Conservation (phyloP, 2,888 invertebrate genomes). For the Thymelicus lineola region DNA sequence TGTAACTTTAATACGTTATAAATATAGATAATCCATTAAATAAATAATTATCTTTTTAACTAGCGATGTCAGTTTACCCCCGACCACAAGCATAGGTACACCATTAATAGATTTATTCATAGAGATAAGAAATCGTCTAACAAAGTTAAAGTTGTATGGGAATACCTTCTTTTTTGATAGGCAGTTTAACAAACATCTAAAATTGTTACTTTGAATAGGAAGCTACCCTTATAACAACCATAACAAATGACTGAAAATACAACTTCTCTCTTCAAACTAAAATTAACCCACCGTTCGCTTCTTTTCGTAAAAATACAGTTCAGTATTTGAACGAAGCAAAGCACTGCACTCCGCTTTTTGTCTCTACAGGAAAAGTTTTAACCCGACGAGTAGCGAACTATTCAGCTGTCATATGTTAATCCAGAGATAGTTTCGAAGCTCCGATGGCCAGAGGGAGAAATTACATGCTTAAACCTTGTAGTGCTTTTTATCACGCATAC, state of each 20-base stretch:
- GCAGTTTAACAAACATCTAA: too few species aligned
- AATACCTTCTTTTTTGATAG: too few species aligned
- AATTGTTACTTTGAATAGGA: neutral
- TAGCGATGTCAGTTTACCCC: too few species aligned
- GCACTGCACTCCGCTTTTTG: conserved; percentile 22
- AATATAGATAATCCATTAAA: too few species aligned
- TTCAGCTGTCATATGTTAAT: conserved; percentile 28
- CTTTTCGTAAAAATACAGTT: conserved; percentile 6
- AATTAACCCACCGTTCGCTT: neutral
- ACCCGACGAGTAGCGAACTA: conserved; percentile 18
- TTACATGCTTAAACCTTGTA: neutral
- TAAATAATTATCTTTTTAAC: too few species aligned
- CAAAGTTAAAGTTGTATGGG: too few species aligned
- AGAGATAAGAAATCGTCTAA: too few species aligned
- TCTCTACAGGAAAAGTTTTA: conserved; percentile 23
- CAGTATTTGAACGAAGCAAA: conserved; percentile 9
- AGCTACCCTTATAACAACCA: neutral
- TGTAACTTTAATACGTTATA: too few species aligned
- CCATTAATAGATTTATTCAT: too few species aligned
- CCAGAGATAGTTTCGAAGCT: conserved; percentile 21
- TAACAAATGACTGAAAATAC: neutral
- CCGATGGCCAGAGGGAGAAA: conserved; percentile 3
- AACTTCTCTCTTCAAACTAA: neutral
- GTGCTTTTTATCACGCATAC: neutral
- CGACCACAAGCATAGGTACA: too few species aligned